Percentiles rank a stretch among this genome's conserved stretches.
Evolutionary conservation across 2,888 invertebrate species (phyloP).

Genomic region (Chloroclysta siterata): DNA sequence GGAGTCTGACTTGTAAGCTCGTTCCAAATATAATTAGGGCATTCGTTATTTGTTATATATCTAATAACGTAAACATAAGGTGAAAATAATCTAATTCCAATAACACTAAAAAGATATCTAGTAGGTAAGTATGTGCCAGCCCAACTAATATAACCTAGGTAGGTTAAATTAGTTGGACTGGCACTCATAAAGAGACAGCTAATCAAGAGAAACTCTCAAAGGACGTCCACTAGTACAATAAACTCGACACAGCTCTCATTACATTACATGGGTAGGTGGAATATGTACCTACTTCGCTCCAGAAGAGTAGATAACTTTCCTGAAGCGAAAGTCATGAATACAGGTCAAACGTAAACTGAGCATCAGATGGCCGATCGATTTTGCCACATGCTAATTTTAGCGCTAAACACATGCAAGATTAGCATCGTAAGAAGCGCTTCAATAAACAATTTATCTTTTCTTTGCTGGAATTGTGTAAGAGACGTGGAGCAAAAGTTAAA

Average conservation of each 20-base stretch:
- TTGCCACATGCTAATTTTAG: conserved; percentile 35
- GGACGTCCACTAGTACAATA: conserved; percentile 17
- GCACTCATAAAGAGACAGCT: conserved; percentile 12
- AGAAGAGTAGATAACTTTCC: neutral
- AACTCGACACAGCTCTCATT: conserved; percentile 18
- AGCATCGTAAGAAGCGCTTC: conserved; percentile 15
- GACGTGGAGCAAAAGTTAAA: neutral
- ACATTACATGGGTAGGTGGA: neutral
- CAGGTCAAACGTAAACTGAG: conserved; percentile 35
- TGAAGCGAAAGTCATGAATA: conserved; percentile 13
- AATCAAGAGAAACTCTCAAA: conserved; percentile 23
- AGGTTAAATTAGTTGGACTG: no score
- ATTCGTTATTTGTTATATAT: no score
- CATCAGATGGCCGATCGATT: conserved; percentile 26
- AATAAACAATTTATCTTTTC: conserved; percentile 15
- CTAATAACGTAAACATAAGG: no score
- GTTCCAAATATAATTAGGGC: no score
- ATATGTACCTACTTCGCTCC: neutral
- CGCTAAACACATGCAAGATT: conserved; percentile 22
- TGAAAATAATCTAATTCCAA: neutral
- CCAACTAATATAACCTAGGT: conserved; percentile 1
- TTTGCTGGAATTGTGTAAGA: conserved; percentile 9
- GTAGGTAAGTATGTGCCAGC: neutral
- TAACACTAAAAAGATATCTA: neutral
- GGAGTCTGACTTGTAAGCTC: no score